Conservation (phyloP, 2,113 vertebrate species). For the Macquaria ambigua region DNA sequence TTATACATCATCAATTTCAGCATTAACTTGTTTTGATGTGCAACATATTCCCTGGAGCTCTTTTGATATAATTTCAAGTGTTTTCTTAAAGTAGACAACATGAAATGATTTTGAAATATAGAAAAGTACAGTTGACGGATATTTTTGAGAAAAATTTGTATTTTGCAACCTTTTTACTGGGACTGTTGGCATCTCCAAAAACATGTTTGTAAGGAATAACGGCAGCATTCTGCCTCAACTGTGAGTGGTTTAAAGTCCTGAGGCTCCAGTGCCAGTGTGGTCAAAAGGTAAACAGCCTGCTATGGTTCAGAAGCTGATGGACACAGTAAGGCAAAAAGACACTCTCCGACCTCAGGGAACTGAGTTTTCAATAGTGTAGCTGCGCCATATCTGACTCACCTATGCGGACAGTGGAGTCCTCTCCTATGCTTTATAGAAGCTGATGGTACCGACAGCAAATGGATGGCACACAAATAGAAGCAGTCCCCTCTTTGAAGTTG, state of each 20-base stretch:
- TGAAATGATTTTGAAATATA: neutral
- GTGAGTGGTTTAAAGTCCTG: neutral
- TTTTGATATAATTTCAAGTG: neutral
- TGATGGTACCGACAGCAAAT: neutral
- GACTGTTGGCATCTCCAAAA: neutral
- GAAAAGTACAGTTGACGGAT: neutral
- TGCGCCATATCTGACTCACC: neutral
- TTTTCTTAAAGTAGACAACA: neutral
- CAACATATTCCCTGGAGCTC: neutral
- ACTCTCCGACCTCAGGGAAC: neutral
- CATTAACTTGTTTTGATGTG: neutral
- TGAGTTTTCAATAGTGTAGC: neutral
- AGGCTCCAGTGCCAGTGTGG: neutral
- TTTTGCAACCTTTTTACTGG: neutral
- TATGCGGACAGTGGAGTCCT: neutral
- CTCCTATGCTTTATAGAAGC: neutral
- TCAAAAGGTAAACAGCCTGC: constrained; percentile 11
- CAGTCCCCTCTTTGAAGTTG: neutral
- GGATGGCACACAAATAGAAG: neutral
- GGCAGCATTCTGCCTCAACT: neutral
- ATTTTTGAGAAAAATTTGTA: neutral
- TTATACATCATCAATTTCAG: neutral
- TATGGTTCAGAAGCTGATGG: neutral
- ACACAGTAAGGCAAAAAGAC: neutral
- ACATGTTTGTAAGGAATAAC: neutral